A percentile compares a stretch with the other conserved stretches of the same genome.
phyloP scores from a whole-genome alignment of 2,888 invertebrate genomes.

The Drosophila falleni region DNA sequence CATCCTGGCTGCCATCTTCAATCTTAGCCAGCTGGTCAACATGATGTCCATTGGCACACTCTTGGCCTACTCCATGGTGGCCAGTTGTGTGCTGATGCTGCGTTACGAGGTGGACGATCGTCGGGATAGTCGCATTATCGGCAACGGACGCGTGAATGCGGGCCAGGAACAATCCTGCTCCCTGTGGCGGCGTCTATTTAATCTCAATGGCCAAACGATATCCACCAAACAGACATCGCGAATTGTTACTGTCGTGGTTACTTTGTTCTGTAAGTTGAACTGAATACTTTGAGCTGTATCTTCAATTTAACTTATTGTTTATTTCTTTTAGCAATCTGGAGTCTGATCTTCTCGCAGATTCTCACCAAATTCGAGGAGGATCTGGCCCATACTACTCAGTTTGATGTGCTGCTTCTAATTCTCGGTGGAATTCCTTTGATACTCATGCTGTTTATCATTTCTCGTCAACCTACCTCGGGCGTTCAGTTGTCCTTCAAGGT shows the following conservation, averaged over 20 bases:
- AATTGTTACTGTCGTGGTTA: slow-evolving; percentile 85
- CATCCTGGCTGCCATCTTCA: slow-evolving; percentile 89
- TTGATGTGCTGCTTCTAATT: slow-evolving; percentile 61
- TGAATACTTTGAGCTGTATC: background rate
- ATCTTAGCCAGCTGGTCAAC: slow-evolving; percentile 90
- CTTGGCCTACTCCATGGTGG: slow-evolving; percentile 91
- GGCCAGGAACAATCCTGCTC: slow-evolving; percentile 59
- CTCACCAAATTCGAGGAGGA: slow-evolving; percentile 79
- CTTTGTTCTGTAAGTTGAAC: slow-evolving; percentile 84
- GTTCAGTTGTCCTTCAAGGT: slow-evolving; percentile 89
- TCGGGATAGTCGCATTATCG: slow-evolving; percentile 60
- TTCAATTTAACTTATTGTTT: background rate
- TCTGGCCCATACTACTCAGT: slow-evolving; percentile 42
- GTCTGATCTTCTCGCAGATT: slow-evolving; percentile 75
- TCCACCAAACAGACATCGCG: slow-evolving; percentile 85
- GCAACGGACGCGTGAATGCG: slow-evolving; percentile 56
- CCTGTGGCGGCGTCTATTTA: slow-evolving; percentile 84
- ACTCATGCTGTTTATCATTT: slow-evolving; percentile 86
- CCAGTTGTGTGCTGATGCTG: slow-evolving; percentile 90
- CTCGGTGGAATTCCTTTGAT: slow-evolving; percentile 75
- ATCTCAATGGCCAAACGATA: slow-evolving; percentile 82
- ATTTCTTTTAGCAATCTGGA: slow-evolving; percentile 71
- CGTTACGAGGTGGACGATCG: slow-evolving; percentile 86
- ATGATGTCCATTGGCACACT: slow-evolving; percentile 93
- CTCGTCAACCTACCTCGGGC: slow-evolving; percentile 88